These are phyloP conservation scores for Luidia sarsii DNA, from an alignment of 53 echinoderm and acorn worm species.

Conservation along the genomic window DNA sequence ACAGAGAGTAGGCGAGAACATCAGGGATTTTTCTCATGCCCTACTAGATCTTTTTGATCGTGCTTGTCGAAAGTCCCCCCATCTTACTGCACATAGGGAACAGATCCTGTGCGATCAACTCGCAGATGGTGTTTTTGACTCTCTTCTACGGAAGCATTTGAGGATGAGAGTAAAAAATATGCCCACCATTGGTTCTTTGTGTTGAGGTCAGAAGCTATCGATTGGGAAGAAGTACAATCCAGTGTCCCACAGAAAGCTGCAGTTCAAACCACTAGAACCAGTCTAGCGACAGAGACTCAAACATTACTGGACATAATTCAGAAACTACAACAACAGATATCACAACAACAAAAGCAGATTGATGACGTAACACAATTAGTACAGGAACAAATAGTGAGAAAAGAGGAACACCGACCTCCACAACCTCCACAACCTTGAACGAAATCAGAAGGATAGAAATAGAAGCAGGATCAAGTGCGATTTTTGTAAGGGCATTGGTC, in stretches of 20 bases:
- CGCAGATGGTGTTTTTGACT: background rate
- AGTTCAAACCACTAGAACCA: background rate
- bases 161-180: background rate
- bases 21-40: conserved; percentile 31
- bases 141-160: background rate
- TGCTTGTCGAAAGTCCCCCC: background rate
- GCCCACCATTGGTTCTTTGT: background rate
- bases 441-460: too few species aligned
- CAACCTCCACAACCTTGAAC: too few species aligned
- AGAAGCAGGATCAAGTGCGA: too few species aligned
- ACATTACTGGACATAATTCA: background rate
- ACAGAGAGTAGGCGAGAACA: background rate
- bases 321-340: conserved; percentile 18
- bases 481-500: background rate
- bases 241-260: too few species aligned
- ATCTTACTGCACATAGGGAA: background rate
- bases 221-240: conserved; percentile 24
- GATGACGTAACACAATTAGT: conserved; percentile 4
- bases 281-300: background rate
- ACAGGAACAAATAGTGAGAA: background rate
- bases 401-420: too few species aligned
- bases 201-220: background rate
- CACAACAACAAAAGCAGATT: too few species aligned
- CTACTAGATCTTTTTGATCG: conserved; percentile 15
- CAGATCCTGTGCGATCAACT: background rate